Evolutionary conservation across 2,113 vertebrate genomes (phyloP), one percentile per base, ranked within the genome.

Genomic region (Leptobrachium leishanense): DNA sequence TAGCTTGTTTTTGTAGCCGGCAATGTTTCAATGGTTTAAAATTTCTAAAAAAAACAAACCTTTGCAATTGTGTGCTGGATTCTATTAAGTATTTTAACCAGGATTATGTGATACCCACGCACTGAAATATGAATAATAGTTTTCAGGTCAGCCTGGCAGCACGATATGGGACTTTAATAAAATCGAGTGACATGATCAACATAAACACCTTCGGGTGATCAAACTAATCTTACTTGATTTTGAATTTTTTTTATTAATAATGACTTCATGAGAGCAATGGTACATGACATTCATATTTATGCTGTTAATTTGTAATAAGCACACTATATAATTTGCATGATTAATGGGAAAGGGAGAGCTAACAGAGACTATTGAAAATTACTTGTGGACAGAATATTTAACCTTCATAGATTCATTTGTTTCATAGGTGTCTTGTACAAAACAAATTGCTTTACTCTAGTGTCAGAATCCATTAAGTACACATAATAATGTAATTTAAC

Each of bases 251-350:
- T 66, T 73, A 68, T 67, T 73, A 73, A 66, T 73, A 43, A 67
- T 73, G 70, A 40, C 46, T 67, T 55, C 39, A 57, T 57, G 71
- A 42, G 46, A 66, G 63, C 63, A 67, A 67, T 67, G 39, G 63
- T 65, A 55, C 77, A 79, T 67, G 77, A 79, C 71, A 72, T 72
- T 72, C 63, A 57, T 79, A 67, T 63, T 73, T 79, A 73, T 73
- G 2, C 2, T 74, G 70, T 73, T 79, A 74, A 79, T 73, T 59
- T 66, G 41, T 15, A 67, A 44, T 53, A 67, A 67, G 70, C 46
- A 67, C 70, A 66, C 40, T 39, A 72, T 74, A 40, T 67, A 79
- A 79, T 67, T 79, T 68, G 68, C 63, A 73, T 79, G 70, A 78
- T 71, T 71, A 71, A 71, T 71, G 68, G 43, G 40, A 70, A 42